These are phyloP conservation scores for Myotis myotis DNA, from an alignment of 2,797 vertebrate species.

Conservation along the genomic window DNA sequence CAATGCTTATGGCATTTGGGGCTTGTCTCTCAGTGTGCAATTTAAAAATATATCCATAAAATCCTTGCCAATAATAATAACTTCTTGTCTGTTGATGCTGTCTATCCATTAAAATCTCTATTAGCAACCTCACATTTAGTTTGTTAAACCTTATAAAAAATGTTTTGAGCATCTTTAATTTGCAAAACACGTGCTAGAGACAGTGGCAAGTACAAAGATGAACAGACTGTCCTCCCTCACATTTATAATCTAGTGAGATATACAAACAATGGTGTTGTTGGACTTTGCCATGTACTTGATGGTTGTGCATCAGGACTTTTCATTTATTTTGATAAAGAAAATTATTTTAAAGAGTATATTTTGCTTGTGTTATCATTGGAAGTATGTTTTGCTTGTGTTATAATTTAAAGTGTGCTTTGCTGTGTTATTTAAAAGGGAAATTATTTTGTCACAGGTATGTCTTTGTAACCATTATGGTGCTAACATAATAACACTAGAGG, in stretches of 20 bases:
- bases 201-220: neutral
- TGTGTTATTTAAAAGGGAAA: neutral
- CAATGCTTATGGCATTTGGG: neutral
- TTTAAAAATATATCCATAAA: conserved; percentile 52
- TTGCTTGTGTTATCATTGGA: neutral
- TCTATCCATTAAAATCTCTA: conserved; percentile 56
- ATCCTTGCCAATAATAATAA: conserved; percentile 42
- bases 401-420: neutral
- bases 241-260: neutral
- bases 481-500: neutral
- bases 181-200: neutral
- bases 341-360: conserved; percentile 36
- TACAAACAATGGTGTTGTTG: neutral
- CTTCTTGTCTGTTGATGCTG: conserved; percentile 19
- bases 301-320: neutral
- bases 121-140: conserved; percentile 35
- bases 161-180: conserved; percentile 12
- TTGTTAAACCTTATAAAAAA: conserved; percentile 24
- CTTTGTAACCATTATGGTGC: neutral
- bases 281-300: neutral
- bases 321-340: neutral
- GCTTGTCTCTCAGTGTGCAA: conserved; percentile 40
- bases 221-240: neutral
- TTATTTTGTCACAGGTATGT: neutral
- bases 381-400: neutral